These are phyloP conservation scores for Eupithecia insigniata DNA, from an alignment of 2,888 invertebrate species.

Conservation along the genomic window DNA sequence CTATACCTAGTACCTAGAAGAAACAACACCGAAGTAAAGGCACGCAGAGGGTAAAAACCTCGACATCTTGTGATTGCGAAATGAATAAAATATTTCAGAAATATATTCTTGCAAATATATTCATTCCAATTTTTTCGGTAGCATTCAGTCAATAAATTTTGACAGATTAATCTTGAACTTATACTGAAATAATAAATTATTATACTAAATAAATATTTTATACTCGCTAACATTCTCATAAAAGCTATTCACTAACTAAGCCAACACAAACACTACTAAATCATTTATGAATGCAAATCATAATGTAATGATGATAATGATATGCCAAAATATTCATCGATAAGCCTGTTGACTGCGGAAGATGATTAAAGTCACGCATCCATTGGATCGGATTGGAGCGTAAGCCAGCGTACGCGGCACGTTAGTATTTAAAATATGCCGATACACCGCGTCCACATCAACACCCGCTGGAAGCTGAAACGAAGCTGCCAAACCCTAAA, in stretches of 20 bases:
- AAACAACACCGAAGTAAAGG: neutral
- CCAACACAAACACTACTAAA: neutral
- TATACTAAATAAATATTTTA: neutral
- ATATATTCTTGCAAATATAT: neutral
- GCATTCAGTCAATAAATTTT: neutral
- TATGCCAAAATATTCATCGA: neutral
- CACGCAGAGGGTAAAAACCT: conserved; percentile 1
- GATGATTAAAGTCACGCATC: no score
- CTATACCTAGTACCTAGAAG: neutral
- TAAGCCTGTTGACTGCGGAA: neutral
- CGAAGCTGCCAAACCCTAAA: no score
- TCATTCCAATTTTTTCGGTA: neutral
- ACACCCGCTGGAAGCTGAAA: no score
- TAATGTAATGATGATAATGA: neutral
- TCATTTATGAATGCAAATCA: neutral
- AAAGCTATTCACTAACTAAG: neutral
- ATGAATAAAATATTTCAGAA: neutral
- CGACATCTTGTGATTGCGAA: neutral
- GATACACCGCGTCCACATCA: no score
- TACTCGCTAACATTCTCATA: neutral
- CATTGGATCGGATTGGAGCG: no score
- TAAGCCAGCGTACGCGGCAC: no score
- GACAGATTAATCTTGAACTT: neutral
- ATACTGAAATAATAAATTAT: neutral
- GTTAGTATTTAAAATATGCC: no score